These are phyloP conservation scores for Proterorhinus semilunaris DNA, from an alignment of 2,113 vertebrate species.

Conservation along the genomic window DNA sequence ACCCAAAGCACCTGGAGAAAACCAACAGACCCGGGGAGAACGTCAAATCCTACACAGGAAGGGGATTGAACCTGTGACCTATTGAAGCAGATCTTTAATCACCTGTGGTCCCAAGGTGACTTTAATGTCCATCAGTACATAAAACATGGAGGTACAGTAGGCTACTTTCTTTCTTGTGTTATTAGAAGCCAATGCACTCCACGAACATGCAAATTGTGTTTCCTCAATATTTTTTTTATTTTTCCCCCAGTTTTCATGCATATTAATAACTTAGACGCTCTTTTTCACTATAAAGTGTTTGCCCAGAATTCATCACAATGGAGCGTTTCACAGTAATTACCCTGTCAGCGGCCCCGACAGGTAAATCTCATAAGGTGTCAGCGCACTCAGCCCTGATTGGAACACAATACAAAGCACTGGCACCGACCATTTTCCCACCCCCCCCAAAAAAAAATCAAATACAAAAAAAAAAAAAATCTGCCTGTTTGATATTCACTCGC, in stretches of 20 bases:
- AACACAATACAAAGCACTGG: slow-evolving; percentile 6
- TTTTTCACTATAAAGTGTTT: slow-evolving; percentile 14
- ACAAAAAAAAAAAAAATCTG: slow-evolving; percentile 8
- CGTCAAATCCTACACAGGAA: too few relatives aligned
- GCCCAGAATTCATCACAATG: slow-evolving; percentile 20
- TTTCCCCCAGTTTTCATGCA: neutral
- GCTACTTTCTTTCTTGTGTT: neutral
- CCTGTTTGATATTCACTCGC: slow-evolving; percentile 38
- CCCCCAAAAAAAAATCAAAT: too few relatives aligned
- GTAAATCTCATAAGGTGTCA: slow-evolving; percentile 39
- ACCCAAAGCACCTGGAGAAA: too few relatives aligned
- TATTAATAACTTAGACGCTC: slow-evolving; percentile 1
- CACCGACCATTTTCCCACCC: slow-evolving; percentile 5
- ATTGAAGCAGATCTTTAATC: too few relatives aligned
- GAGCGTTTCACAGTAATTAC: slow-evolving; percentile 32
- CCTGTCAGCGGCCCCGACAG: slow-evolving; percentile 31
- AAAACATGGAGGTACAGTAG: too few relatives aligned
- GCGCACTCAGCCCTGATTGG: slow-evolving; percentile 27
- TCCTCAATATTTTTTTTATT: neutral
- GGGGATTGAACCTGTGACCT: too few relatives aligned
- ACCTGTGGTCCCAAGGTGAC: too few relatives aligned
- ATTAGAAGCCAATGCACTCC: neutral
- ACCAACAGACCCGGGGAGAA: too few relatives aligned
- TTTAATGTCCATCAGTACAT: too few relatives aligned
- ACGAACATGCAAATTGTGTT: neutral